Base-by-base conservation (phyloP, 2,113 vertebrate genomes). In the Paradoxurus hermaphroditus region DNA sequence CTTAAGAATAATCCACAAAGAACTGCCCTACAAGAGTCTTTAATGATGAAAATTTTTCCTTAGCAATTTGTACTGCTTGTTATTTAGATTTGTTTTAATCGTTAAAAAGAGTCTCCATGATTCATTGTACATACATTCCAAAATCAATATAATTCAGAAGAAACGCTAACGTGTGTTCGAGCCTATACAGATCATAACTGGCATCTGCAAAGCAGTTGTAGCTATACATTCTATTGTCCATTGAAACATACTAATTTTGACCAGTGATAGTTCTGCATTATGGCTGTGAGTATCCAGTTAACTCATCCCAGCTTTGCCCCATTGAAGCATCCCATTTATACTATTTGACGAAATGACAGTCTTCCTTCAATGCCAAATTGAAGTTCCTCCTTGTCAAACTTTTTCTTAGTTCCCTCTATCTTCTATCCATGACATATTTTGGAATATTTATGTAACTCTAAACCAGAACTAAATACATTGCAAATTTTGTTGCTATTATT, bases 71-170 rank as follows among this genome's bases (percentile, higher is more conserved):
- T 18, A 21, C 13, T 59, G 51, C 19, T 73, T 97, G 44, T 93
- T 94, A 95, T 94, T 94, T 93, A 95, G 34, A 41, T 67, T 84
- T 49, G 79, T 31, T 77, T 46, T 91, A 91, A 53, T 68, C 9
- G 41, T 59, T 84, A 34, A 79, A 96, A 72, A 67, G 3, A 73
- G 81, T 73, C 0, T 15, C 6, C 31, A 86, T 77, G 25, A 79
- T 91, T 91, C 27, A 86, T 86, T 91, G 41, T 4, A 63, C 4
- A 63, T 75, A 39, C 9, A 51, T 62, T 85, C 4, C 39, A 83
- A 79, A 68, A 3, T 95, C 7, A 75, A 7, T 81, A 49, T 41
- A 94, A 63, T 81, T 94, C 21, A 91, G 49, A 73, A 90, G 51
- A 90, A 94, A 91, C 85, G 13, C 10, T 89, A 63, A 34, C 11